Evolutionary conservation across 2,113 vertebrate species (phyloP), one percentile per base, ranked within the genome.

Genomic region (Microtus pennsylvanicus): DNA sequence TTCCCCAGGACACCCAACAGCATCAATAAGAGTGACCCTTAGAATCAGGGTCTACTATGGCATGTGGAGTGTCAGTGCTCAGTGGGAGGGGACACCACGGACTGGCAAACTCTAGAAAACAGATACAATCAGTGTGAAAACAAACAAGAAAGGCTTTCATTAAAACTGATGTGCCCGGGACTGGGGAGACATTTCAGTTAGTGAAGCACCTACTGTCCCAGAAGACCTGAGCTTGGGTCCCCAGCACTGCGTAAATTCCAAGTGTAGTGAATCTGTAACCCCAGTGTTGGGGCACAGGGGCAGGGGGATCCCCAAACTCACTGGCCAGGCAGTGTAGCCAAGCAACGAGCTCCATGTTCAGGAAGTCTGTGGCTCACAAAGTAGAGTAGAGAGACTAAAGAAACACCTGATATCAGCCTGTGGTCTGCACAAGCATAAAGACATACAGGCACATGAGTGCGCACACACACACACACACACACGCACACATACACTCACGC

Each of bases 1-100:
- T 95, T 88, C 65, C 28, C 35, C 55, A 38, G 74, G 52, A 78
- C 33, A 93, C 55, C 80, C 76, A 89, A 83, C 30, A 38, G 72
- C 11, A 95, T 58, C 90, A 95, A 87, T 83, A 75, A 33, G 77
- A 82, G 78, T 30, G 3, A 55, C 69, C 69, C 70, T 52, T 50
- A 70, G 74, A 94, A 76, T 90, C 0, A 77, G 77, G 81, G 55
- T 30, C 77, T 87, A 95, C 92, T 96, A 93, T 80, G 69, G 61
- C 77, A 38, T 90, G 77, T 47, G 75, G 55, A 76, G 3, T 67
- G n/a, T 87, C 47, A 55, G 75, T 16, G 28, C 52, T 58, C 55
- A 1, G 55, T 63, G 61, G 61, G 87, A 77, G 50, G 86, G 72
- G 83, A 89, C 45, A 67, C 47, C 26, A 82, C 67, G 7, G 26